phyloP scores from a whole-genome alignment of 1,140 invertebrate genomes.

The Nebria ingens region DNA sequence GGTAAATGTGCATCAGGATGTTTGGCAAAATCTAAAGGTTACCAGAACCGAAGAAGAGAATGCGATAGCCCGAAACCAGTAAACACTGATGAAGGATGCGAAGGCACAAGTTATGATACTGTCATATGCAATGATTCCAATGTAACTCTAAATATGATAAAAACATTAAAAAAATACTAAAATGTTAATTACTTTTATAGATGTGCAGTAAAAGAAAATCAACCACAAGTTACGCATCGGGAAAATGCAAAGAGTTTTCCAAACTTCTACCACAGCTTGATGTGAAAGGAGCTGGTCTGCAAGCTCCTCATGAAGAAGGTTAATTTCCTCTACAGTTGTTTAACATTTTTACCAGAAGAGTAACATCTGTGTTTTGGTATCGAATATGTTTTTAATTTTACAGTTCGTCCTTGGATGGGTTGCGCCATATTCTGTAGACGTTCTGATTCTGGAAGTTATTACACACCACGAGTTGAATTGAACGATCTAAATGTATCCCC shows the following conservation, averaged over 20 bases:
- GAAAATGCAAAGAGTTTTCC: conserved; percentile 51
- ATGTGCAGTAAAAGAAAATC: conserved; percentile 45
- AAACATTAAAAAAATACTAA: conserved; percentile 1
- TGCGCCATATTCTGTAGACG: conserved; percentile 65
- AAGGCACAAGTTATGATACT: conserved; percentile 49
- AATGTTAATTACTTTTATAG: conserved; percentile 27
- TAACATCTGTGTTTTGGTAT: neutral
- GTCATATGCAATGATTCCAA: conserved; percentile 53
- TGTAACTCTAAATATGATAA: conserved; percentile 29
- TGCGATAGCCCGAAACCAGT: conserved; percentile 44
- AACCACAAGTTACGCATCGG: conserved; percentile 44
- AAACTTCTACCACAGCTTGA: conserved; percentile 48
- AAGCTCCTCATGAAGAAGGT: conserved; percentile 58
- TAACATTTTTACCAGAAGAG: too few species aligned
- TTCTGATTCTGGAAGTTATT: conserved; percentile 51
- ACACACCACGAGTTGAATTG: conserved; percentile 60
- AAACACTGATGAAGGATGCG: conserved; percentile 46
- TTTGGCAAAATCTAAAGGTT: conserved; percentile 47
- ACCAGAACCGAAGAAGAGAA: conserved; percentile 38
- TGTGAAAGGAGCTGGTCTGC: conserved; percentile 47
- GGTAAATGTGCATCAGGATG: conserved; percentile 56
- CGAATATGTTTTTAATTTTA: conserved; percentile 17
- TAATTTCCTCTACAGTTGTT: too few species aligned
- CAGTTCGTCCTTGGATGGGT: conserved; percentile 58
- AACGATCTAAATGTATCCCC: conserved; percentile 59